Evolutionary conservation across 2,113 vertebrate species (phyloP).

Genomic region (Dasypus novemcinctus): DNA sequence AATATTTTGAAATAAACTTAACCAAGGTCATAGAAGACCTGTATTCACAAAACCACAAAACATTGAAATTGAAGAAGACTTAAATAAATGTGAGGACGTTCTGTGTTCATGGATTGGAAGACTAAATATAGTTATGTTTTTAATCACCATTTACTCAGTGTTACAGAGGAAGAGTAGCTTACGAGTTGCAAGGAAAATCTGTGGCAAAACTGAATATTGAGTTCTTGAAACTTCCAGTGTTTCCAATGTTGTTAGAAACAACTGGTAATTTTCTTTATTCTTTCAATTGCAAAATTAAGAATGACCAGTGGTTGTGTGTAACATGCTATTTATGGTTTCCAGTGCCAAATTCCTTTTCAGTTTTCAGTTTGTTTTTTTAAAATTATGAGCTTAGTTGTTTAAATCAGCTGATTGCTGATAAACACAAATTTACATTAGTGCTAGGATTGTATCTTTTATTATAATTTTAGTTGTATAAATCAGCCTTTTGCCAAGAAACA

Average conservation of each 20-base stretch:
- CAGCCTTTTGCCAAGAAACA: conserved; percentile 22
- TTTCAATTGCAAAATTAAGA: conserved; percentile 1
- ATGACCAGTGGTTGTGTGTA: background rate
- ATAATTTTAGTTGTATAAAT: conserved; percentile 25
- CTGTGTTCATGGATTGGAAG: no score
- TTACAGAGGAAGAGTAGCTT: background rate
- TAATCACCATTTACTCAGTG: background rate
- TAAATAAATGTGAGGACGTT: no score
- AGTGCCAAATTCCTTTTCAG: background rate
- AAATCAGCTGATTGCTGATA: conserved; percentile 46
- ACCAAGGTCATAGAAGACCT: no score
- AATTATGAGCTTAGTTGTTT: conserved; percentile 28
- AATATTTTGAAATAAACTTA: no score
- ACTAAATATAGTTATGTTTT: background rate
- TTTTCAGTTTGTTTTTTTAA: background rate
- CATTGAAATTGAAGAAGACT: no score
- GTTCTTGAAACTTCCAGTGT: background rate
- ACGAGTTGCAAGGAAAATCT: background rate
- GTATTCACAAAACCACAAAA: no score
- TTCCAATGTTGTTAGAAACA: background rate
- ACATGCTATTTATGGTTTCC: conserved; percentile 43
- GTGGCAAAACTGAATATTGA: background rate
- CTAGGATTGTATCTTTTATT: background rate
- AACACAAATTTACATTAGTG: conserved; percentile 52
- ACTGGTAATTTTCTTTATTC: background rate